phyloP scores from a whole-genome alignment of 2,888 invertebrate genomes.

The Crematogaster levior region DNA sequence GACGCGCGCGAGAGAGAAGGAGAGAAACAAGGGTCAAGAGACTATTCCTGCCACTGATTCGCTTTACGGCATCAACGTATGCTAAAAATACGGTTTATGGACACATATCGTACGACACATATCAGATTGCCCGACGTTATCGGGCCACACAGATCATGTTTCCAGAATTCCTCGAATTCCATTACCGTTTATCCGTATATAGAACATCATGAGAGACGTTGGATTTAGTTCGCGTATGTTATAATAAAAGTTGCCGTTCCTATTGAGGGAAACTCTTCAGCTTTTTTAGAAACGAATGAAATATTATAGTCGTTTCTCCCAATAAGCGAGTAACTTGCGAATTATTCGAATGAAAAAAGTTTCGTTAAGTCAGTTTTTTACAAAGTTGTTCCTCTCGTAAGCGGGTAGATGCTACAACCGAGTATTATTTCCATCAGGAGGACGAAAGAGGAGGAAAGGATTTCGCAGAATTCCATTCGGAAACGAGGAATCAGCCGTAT shows the following conservation, averaged over 20 bases:
- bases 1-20: background rate
- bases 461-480: background rate
- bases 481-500: background rate
- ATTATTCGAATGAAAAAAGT: constrained; percentile 2
- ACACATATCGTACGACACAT: background rate
- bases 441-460: no score
- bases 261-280: background rate
- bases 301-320: background rate
- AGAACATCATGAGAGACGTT: background rate
- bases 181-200: background rate
- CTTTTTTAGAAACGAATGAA: background rate
- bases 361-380: constrained; percentile 6
- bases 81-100: constrained; percentile 7
- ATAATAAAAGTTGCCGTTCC: background rate
- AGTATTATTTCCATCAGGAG: background rate
- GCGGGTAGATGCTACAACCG: background rate
- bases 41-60: background rate
- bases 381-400: constrained; percentile 5
- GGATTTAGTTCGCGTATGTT: background rate
- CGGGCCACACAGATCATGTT: background rate
- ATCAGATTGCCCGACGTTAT: constrained; percentile 1
- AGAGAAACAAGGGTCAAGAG: background rate
- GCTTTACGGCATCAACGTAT: background rate
- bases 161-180: background rate
- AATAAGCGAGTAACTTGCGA: background rate